Evolutionary conservation across 2,888 invertebrate genomes (phyloP).

Genomic region (Trissolcus japonicus): DNA sequence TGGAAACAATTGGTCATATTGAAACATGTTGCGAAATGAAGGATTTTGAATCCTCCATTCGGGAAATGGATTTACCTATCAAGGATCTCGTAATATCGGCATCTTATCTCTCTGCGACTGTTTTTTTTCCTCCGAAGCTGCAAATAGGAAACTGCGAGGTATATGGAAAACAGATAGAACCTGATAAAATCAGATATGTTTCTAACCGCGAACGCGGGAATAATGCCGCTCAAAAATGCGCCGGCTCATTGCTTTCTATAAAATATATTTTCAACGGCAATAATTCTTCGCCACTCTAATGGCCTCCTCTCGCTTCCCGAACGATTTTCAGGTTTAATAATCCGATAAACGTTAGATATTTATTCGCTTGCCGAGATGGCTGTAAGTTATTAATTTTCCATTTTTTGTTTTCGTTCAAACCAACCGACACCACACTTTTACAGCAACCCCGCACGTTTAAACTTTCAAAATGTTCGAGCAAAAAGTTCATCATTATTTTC

Average conservation of each 20-base stretch:
- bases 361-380: not conserved
- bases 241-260: conserved; percentile 34
- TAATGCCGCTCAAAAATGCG: conserved; percentile 26
- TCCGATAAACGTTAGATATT: conserved; percentile 9
- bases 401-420: no score
- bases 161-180: conserved; percentile 29
- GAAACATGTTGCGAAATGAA: no score
- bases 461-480: no score
- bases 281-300: conserved; percentile 35
- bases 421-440: no score
- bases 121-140: conserved; percentile 7
- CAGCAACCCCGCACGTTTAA: no score
- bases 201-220: conserved; percentile 21
- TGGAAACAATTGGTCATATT: no score
- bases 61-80: conserved; percentile 9
- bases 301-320: not conserved
- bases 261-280: conserved; percentile 23
- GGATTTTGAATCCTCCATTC: conserved; percentile 1
- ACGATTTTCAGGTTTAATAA: conserved; percentile 16
- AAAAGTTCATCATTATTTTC: no score
- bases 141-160: conserved; percentile 20
- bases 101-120: conserved; percentile 11
- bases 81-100: conserved; percentile 12
- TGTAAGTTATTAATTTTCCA: no score
- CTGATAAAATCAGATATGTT: conserved; percentile 41